phyloP scores from a whole-genome alignment of 2,888 invertebrate species.

The Callinectes sapidus region DNA sequence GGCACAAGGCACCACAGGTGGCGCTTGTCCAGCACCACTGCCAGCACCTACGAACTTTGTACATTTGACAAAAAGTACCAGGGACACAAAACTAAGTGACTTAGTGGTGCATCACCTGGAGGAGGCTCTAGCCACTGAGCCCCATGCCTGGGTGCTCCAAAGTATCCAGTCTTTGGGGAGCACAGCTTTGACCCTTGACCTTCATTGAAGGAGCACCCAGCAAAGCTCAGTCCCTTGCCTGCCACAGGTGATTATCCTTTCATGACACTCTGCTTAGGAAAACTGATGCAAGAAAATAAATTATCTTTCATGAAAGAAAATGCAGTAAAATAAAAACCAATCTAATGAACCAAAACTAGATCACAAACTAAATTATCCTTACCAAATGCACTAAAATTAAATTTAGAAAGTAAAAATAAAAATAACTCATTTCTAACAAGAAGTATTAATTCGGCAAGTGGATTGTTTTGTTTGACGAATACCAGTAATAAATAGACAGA shows the following conservation, averaged over 20 bases:
- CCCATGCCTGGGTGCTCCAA: neutral
- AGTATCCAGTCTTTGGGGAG: conserved; percentile 6
- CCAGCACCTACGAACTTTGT: neutral
- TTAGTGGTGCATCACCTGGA: neutral
- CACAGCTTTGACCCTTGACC: neutral
- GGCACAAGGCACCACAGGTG: neutral
- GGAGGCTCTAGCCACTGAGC: neutral
- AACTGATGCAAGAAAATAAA: neutral
- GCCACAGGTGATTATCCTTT: neutral
- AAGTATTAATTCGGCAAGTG: no score
- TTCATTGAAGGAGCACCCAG: conserved; percentile 21
- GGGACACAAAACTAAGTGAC: neutral
- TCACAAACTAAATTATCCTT: no score
- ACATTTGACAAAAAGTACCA: neutral
- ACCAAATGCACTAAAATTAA: no score
- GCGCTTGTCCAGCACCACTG: conserved; percentile 2
- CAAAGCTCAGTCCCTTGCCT: neutral
- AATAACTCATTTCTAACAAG: no score
- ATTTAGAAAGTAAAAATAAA: no score
- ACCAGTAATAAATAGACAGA: no score
- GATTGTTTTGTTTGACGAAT: no score
- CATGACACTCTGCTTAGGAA: neutral
- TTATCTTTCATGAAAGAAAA: neutral
- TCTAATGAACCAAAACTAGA: no score
- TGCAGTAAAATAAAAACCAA: no score